Evolutionary conservation across 2,113 vertebrate species (phyloP).

Genomic region (Perognathus longimembris): DNA sequence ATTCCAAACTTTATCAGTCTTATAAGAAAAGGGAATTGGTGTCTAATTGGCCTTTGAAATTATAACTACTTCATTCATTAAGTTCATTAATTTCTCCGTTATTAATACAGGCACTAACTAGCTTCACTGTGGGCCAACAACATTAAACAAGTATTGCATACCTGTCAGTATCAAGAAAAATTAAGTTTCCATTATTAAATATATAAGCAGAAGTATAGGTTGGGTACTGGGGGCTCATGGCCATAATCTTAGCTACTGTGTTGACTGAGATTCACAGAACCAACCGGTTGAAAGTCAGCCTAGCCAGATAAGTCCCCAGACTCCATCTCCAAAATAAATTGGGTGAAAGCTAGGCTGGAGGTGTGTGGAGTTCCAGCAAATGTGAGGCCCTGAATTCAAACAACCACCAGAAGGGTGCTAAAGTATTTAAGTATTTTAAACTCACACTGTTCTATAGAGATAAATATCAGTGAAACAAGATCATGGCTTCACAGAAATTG

Average conservation of each 20-base stretch:
- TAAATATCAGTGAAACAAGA: constrained; percentile 11
- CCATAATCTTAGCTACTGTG: too few species aligned
- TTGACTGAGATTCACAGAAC: too few species aligned
- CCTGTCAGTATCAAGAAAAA: background rate
- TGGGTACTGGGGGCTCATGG: too few species aligned
- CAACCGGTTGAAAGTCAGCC: background rate
- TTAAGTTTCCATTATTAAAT: background rate
- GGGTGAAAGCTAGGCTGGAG: too few species aligned
- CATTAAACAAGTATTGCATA: background rate
- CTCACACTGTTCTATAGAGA: background rate
- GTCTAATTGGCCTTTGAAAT: constrained; percentile 3
- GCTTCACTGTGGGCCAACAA: background rate
- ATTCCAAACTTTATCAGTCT: constrained; percentile 39
- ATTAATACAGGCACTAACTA: background rate
- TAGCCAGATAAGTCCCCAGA: too few species aligned
- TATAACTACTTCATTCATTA: constrained; percentile 1
- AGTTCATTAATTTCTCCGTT: constrained; percentile 8
- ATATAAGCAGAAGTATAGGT: background rate
- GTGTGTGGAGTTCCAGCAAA: too few species aligned
- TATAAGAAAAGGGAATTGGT: background rate
- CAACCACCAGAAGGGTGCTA: too few species aligned
- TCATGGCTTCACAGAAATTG: background rate
- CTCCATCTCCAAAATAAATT: too few species aligned
- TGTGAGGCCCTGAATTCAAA: too few species aligned
- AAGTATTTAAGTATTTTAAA: background rate